Conservation (phyloP, 2,888 invertebrate species). For the Exocentrus adspersus region DNA sequence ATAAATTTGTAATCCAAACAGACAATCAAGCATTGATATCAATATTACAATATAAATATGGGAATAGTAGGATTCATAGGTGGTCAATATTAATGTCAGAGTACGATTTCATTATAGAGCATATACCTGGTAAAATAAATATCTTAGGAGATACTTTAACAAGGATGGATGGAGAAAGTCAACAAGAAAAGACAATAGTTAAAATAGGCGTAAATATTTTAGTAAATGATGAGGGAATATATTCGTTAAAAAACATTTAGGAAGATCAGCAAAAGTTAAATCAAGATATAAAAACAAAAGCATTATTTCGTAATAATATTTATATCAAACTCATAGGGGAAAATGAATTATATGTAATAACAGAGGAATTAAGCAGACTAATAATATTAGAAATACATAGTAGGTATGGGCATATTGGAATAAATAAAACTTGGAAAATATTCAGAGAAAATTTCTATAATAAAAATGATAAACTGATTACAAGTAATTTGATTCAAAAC, state of each 20-base stretch:
- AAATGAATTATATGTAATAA: neutral
- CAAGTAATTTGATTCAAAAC: neutral
- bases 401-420: slow-evolving; percentile 1
- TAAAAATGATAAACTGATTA: neutral
- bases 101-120: slow-evolving; percentile 15
- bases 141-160: slow-evolving; percentile 13
- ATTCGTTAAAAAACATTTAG: too few species aligned
- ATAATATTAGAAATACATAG: neutral
- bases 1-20: slow-evolving; percentile 21
- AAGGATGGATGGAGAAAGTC: slow-evolving; percentile 3
- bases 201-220: slow-evolving; percentile 14
- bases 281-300: slow-evolving; percentile 4
- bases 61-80: slow-evolving; percentile 24
- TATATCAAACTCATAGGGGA: neutral
- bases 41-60: slow-evolving; percentile 23
- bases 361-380: neutral
- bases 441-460: slow-evolving; percentile 2
- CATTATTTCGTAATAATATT: neutral
- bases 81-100: slow-evolving; percentile 16
- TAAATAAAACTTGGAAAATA: neutral
- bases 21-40: slow-evolving; percentile 25
- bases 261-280: neutral
- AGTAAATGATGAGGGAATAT: neutral
- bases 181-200: neutral
- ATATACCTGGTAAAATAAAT: slow-evolving; percentile 20